Evolutionary conservation across 2,888 invertebrate species (phyloP), one percentile per base, ranked within the genome.

Genomic region (Dione juno): DNA sequence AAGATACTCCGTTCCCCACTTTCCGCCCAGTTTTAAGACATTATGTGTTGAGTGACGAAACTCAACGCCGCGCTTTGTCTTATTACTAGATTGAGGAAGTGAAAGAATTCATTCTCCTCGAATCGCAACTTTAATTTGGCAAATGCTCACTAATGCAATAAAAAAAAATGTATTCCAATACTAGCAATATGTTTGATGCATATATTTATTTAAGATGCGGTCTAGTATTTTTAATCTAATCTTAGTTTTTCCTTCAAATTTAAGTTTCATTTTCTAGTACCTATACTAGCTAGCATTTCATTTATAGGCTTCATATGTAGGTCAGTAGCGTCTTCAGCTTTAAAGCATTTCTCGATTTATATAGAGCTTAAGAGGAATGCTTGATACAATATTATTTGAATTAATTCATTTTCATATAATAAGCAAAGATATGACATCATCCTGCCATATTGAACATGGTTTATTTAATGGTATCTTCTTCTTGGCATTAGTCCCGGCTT

Each of bases 251-350:
- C 7, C 37, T 37, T 16, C 10, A 57, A 57, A 57, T 14, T 16
- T 16, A 16, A 16, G 16, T 57, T 40, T 57, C 16, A 57, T 57
- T 57, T 57, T 57, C 37, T 37, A 37, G 7, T 57, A 57, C 37
- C 16, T 57, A 57, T 6, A 57, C 16, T 37, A 57, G 57, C 57
- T 45, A 45, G 14, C 59, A 61, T 43, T 61, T 43, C 43, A 61
- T 61, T 43, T 28, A 43, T 61, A 61, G 61, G 43, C n/a, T 14
- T 61, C 61, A 28, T 10, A 61, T 61, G 43, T 61, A 61, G 61
- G 61, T 61, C 61, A 61, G 61, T 43, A 61, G 61, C 61, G n/a
- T 61, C 61, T 61, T 61, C 61, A 61, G 43, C n/a, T 45, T 45
- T 61, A 43, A 45, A 61, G 61, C 43, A 61, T 61, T 61, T 61